These are phyloP conservation scores for Misgurnus mizolepis DNA, from an alignment of 2,113 vertebrate genomes.

Conservation along the genomic window DNA sequence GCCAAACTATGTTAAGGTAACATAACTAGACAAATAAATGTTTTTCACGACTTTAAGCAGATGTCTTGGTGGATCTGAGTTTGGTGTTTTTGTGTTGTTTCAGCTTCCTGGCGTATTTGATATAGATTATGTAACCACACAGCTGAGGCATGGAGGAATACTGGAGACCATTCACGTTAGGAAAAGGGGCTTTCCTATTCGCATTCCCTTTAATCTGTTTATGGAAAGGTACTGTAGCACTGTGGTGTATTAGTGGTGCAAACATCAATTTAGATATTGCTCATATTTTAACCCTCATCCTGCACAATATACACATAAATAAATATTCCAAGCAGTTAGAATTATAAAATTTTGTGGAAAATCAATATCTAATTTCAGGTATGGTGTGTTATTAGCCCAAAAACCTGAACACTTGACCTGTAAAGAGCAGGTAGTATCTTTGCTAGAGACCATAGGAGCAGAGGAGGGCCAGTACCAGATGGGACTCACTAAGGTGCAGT, in stretches of 20 bases:
- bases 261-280: not conserved
- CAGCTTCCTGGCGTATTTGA: conserved; percentile 87
- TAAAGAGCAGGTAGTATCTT: conserved; percentile 67
- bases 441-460: conserved; percentile 73
- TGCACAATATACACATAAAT: too few species aligned
- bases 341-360: not conserved
- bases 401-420: conserved; percentile 58
- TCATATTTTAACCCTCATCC: not conserved
- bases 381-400: conserved; percentile 69
- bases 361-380: conserved; percentile 68
- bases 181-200: conserved; percentile 83
- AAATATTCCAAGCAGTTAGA: too few species aligned
- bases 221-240: conserved; percentile 75
- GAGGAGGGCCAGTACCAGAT: conserved; percentile 80
- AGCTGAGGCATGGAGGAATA: conserved; percentile 83
- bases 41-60: not conserved
- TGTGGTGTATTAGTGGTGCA: too few species aligned
- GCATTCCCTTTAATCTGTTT: conserved; percentile 78
- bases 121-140: conserved; percentile 79
- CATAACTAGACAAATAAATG: not conserved
- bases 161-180: conserved; percentile 80
- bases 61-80: not conserved
- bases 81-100: conserved; percentile 15
- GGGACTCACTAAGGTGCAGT: conserved; percentile 83
- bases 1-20: conserved; percentile 86